Evolutionary conservation across 2,797 vertebrate species (phyloP).

Genomic region (Galaxias olidus): DNA sequence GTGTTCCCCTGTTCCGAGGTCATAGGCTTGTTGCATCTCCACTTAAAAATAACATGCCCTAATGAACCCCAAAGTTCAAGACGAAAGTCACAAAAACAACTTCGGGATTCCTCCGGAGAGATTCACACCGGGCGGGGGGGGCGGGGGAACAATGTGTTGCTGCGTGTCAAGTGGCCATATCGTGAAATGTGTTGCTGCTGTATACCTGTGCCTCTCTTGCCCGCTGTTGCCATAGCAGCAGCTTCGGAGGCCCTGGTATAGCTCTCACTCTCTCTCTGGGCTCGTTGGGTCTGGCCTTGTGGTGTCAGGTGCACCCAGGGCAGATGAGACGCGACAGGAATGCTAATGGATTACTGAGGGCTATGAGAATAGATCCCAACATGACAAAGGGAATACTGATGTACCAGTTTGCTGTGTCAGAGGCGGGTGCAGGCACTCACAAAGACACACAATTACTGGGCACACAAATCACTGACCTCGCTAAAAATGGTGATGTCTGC

Average conservation of each 20-base stretch:
- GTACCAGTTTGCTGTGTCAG: constrained; percentile 67
- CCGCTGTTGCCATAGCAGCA: constrained; percentile 29
- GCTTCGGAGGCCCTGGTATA: constrained; percentile 10
- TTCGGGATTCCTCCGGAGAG: no score
- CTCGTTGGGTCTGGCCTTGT: constrained; percentile 41
- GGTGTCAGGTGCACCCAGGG: constrained; percentile 62
- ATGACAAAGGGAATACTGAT: constrained; percentile 62
- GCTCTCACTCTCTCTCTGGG: constrained; percentile 24
- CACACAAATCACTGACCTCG: constrained; percentile 7
- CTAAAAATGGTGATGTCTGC: neutral
- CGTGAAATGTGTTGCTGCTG: neutral
- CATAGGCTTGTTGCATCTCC: constrained; percentile 22
- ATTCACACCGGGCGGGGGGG: neutral
- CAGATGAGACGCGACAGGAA: constrained; percentile 52
- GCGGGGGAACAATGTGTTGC: neutral
- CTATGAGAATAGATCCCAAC: constrained; percentile 42
- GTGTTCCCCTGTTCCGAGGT: constrained; percentile 57
- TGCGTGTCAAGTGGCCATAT: constrained; percentile 10
- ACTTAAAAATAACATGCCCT: neutral
- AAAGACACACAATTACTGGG: constrained; percentile 24
- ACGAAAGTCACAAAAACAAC: constrained; percentile 3
- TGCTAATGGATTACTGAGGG: constrained; percentile 68
- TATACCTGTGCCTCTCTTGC: constrained; percentile 2
- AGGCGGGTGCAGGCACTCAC: constrained; percentile 33
- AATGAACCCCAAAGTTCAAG: constrained; percentile 1